Evolutionary conservation across 2,888 invertebrate genomes (phyloP), one percentile per base, ranked within the genome.

Genomic region (Amphipoea oculea): DNA sequence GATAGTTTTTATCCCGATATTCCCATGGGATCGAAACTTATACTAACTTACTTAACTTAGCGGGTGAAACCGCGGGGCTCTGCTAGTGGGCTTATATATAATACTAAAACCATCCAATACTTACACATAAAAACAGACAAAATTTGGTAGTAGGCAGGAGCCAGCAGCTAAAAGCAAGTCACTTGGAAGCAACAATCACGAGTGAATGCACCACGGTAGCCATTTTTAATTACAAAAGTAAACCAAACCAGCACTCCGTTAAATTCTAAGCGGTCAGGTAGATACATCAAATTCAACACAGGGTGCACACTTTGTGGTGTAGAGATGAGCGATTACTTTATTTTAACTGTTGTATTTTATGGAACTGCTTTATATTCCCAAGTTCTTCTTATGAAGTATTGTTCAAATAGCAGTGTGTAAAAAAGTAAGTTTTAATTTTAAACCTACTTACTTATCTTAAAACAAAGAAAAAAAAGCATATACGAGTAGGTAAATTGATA

Each of bases 161-260:
- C 68, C 73, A 29, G 73, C 62, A 54, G 83, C 42, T 77, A 81
- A 80, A 81, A 76, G 88, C 85, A 85, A 87, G 85, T 85, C 87
- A 85, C 81, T 76, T 81, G 45, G 68, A 85, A 66, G 73, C 67
- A 68, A 87, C 85, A 84, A 87, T 71, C 73, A 82, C 76, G 69
- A 81, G 78, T 78, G 80, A 66, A 72, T 74, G 82, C 84, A 84
- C 71, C 82, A 84, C 89, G 84, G 89, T 89, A 84, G 85, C 88
- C 85, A 86, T 87, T 88, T 91, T 91, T 90, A 91, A 91, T 90
- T 92, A 91, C 84, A 79, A 85, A 87, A 84, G 83, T 84, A 85
- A 88, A 90, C 81, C 86, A 90, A 91, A 88, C 86, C 90, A 92
- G 87, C 88, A 88, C 84, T 69, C 89, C 90, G 90, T 89, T 89